A percentile compares a stretch with the other conserved stretches of the same genome.
These are phyloP conservation scores for Caradrina clavipalpis DNA, from an alignment of 2,888 invertebrate species.

Conservation along the genomic window DNA sequence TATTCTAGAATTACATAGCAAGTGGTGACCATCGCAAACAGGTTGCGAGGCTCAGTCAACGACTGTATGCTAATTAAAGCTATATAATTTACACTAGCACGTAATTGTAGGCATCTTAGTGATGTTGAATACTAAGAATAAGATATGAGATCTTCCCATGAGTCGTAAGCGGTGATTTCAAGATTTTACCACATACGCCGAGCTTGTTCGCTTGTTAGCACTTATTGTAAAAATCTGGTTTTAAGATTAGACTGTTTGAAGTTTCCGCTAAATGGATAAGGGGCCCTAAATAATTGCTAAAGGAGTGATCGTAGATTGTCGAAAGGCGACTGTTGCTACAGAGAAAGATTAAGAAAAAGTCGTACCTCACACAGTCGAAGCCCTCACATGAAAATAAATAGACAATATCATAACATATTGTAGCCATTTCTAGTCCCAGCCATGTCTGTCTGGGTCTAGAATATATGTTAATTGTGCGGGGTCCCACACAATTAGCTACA, in stretches of 20 bases:
- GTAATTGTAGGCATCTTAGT: constrained; percentile 46
- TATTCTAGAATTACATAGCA: constrained; percentile 29
- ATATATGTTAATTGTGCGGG: too few relatives aligned
- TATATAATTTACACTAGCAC: constrained; percentile 44
- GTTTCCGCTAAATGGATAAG: neutral
- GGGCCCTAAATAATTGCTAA: neutral
- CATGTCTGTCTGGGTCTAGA: neutral
- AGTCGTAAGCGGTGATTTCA: constrained; percentile 33
- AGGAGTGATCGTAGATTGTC: neutral
- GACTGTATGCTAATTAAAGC: constrained; percentile 37
- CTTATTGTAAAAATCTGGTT: constrained; percentile 50
- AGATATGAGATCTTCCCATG: constrained; percentile 51
- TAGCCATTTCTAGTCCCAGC: constrained; percentile 20
- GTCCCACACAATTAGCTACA: constrained; percentile 37
- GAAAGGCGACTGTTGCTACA: neutral
- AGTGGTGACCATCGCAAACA: constrained; percentile 34
- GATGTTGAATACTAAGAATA: constrained; percentile 40
- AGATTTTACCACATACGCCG: constrained; percentile 36
- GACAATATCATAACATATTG: constrained; percentile 29
- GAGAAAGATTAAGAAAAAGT: constrained; percentile 5
- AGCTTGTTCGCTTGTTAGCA: constrained; percentile 42
- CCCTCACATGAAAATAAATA: constrained; percentile 15
- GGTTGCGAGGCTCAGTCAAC: constrained; percentile 31
- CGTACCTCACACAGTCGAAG: neutral
- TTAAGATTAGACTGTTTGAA: constrained; percentile 15